Evolutionary conservation across 2,888 invertebrate genomes (phyloP).

Genomic region (Spisula subtruncata): DNA sequence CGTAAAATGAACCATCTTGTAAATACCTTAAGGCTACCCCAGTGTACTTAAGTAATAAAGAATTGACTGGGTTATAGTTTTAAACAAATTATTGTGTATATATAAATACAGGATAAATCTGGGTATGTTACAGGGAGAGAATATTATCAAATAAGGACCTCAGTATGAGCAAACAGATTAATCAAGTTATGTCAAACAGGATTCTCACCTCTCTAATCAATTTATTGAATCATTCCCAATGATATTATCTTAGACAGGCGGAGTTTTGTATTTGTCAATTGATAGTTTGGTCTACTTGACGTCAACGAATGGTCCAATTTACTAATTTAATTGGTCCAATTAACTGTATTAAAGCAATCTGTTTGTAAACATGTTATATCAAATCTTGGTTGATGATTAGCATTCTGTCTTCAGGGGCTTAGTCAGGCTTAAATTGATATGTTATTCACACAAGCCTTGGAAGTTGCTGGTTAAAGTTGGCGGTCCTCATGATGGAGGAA

Average conservation of each 20-base stretch:
- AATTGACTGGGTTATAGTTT: not conserved
- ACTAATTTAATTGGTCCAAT: not conserved
- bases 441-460: too few species aligned
- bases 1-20: too few species aligned
- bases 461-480: too few species aligned
- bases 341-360: not conserved
- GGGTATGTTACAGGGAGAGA: not conserved
- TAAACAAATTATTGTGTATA: conserved; percentile 20
- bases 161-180: not conserved
- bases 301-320: not conserved
- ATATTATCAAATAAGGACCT: conserved; percentile 5
- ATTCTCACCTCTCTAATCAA: not conserved
- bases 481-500: too few species aligned
- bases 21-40: too few species aligned
- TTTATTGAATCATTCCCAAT: not conserved
- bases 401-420: too few species aligned
- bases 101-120: not conserved
- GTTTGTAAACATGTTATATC: not conserved
- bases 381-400: too few species aligned
- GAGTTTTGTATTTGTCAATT: not conserved
- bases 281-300: not conserved
- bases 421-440: too few species aligned
- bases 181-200: not conserved
- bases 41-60: too few species aligned
- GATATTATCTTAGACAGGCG: not conserved